phyloP scores from a whole-genome alignment of 2,113 vertebrate genomes.

The Gymnocephalus cernua region DNA sequence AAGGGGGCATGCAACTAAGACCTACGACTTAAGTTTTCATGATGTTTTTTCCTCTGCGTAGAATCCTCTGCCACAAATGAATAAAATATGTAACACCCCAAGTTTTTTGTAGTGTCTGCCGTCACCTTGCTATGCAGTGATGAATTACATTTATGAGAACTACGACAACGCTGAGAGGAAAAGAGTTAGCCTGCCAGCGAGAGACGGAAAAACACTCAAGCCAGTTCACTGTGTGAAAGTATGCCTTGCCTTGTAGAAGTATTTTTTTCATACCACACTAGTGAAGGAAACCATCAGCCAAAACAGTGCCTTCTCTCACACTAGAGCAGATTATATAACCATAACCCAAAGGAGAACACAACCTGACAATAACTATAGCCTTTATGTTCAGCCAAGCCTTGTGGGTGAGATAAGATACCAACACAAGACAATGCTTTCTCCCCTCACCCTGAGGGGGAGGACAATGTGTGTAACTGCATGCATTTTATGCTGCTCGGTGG shows the following conservation, averaged over 20 bases:
- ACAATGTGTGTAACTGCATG: constrained; percentile 20
- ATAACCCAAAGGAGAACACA: constrained; percentile 16
- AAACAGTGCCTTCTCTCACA: constrained; percentile 47
- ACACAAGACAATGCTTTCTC: constrained; percentile 48
- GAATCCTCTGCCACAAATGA: background rate
- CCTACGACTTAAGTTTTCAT: background rate
- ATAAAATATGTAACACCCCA: background rate
- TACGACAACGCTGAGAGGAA: constrained; percentile 24
- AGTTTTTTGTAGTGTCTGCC: constrained; percentile 2
- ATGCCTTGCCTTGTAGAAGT: background rate
- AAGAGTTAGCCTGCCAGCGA: constrained; percentile 27
- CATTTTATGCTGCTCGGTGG: constrained; percentile 16
- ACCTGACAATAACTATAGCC: constrained; percentile 28
- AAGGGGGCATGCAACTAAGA: background rate
- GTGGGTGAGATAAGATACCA: constrained; percentile 62
- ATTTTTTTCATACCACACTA: constrained; percentile 50
- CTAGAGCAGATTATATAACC: constrained; percentile 24
- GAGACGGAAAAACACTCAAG: constrained; percentile 44
- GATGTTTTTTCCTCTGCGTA: constrained; percentile 3
- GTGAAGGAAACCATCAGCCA: constrained; percentile 43
- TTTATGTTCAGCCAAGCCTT: constrained; percentile 62
- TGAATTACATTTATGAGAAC: constrained; percentile 7
- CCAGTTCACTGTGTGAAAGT: constrained; percentile 10
- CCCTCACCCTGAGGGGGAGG: background rate
- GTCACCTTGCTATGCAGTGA: constrained; percentile 7